These are phyloP conservation scores for Pimephales promelas DNA, from an alignment of 2,113 vertebrate species.

Conservation along the genomic window DNA sequence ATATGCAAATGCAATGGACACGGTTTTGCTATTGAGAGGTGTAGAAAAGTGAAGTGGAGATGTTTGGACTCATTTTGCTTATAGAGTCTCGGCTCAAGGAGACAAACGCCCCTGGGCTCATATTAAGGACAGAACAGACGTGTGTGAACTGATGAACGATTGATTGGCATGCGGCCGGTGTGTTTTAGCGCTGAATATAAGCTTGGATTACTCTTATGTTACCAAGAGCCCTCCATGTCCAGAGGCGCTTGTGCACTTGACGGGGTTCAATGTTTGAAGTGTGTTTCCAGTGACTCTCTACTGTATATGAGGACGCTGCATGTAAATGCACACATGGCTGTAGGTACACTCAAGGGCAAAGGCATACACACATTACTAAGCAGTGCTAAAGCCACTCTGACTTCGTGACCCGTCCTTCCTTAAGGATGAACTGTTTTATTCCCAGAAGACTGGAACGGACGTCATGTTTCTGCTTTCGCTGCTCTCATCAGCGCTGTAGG, in stretches of 20 bases:
- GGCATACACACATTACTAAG: background rate
- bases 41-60: background rate
- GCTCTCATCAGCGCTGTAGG: conserved; percentile 16
- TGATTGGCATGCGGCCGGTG: conserved; percentile 5
- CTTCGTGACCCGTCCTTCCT: background rate
- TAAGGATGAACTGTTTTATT: conserved; percentile 14
- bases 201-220: conserved; percentile 12
- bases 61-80: background rate
- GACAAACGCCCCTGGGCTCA: conserved; percentile 1
- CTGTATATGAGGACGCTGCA: conserved; percentile 1
- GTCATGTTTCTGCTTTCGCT: conserved; percentile 15
- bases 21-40: background rate
- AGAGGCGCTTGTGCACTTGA: background rate
- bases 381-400: background rate
- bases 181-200: conserved; percentile 11
- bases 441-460: background rate
- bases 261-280: conserved; percentile 41
- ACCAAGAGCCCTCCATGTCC: conserved; percentile 3
- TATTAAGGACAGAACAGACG: conserved; percentile 10
- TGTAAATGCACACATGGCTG: background rate
- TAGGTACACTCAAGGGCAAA: background rate
- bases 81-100: background rate
- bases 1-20: background rate
- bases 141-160: conserved; percentile 21
- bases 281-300: conserved; percentile 26